Conservation (phyloP, 2,888 invertebrate species). For the Pseudoips prasinana region DNA sequence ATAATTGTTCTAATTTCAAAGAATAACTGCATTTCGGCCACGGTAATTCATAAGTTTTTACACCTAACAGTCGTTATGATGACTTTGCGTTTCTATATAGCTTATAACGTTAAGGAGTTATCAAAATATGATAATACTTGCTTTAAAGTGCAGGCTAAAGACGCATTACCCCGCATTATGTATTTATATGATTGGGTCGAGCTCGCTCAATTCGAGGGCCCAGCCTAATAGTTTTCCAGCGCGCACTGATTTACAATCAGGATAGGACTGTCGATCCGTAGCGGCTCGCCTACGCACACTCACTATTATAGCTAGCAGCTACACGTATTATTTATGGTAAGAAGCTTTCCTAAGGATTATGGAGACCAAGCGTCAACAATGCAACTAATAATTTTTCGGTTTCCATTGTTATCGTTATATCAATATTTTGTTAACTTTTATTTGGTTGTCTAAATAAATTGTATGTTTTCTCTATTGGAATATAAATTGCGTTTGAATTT, state of each 20-base stretch:
- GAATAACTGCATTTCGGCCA: no score
- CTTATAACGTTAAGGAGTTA: no score
- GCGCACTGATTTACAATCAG: constrained; percentile 78
- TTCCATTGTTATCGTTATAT: constrained; percentile 40
- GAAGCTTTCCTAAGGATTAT: constrained; percentile 78
- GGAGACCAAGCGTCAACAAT: constrained; percentile 76
- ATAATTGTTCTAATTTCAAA: constrained; percentile 29
- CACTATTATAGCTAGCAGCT: constrained; percentile 72
- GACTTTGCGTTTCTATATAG: no score
- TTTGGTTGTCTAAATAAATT: constrained; percentile 38
- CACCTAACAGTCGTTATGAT: no score
- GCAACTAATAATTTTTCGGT: constrained; percentile 52
- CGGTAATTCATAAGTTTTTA: no score
- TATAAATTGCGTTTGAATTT: constrained; percentile 34
- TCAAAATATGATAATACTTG: constrained; percentile 7
- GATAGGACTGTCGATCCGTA: constrained; percentile 72
- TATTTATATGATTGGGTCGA: constrained; percentile 24
- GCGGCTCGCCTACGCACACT: constrained; percentile 68
- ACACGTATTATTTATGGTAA: constrained; percentile 81
- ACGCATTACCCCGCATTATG: constrained; percentile 25
- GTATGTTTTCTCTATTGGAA: constrained; percentile 25
- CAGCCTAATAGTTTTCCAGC: constrained; percentile 51
- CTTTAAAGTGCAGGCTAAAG: constrained; percentile 17
- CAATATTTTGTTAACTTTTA: constrained; percentile 44
- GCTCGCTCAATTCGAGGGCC: constrained; percentile 36